These are phyloP conservation scores for Porites divaricata DNA, from an alignment of 92 coral and sea anemone genomes.

Conservation along the genomic window DNA sequence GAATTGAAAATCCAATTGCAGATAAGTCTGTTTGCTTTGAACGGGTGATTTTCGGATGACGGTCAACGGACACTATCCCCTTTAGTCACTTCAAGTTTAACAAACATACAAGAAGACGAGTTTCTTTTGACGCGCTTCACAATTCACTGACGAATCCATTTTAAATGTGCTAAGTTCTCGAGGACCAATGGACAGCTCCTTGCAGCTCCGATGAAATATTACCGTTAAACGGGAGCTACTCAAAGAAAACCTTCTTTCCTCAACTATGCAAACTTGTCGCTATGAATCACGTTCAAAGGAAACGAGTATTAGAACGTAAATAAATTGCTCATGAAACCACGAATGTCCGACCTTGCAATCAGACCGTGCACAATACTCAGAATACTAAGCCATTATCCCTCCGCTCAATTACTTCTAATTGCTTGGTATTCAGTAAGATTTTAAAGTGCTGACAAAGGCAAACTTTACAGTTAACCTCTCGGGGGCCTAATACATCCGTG, in stretches of 20 bases:
- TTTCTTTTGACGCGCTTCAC: conserved; percentile 24
- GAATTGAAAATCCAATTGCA: background rate
- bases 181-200: conserved; percentile 32
- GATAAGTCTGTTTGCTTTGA: conserved; percentile 1
- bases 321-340: conserved; percentile 6
- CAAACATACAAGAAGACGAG: background rate
- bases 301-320: background rate
- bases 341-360: background rate
- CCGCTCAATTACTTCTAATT: background rate
- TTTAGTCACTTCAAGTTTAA: conserved; percentile 6
- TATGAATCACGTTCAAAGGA: background rate
- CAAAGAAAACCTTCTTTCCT: too few relatives aligned
- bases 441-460: conserved; percentile 20
- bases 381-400: background rate
- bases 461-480: background rate
- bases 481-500: background rate
- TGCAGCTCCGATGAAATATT: background rate
- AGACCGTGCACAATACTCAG: background rate
- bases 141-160: conserved; percentile 13
- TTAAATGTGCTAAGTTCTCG: conserved; percentile 20
- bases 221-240: background rate
- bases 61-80: too few relatives aligned
- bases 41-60: background rate
- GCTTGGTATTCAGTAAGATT: conserved; percentile 7
- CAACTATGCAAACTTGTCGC: too few relatives aligned